Evolutionary conservation across 2,888 invertebrate genomes (phyloP).

Genomic region (Euclidia mi): DNA sequence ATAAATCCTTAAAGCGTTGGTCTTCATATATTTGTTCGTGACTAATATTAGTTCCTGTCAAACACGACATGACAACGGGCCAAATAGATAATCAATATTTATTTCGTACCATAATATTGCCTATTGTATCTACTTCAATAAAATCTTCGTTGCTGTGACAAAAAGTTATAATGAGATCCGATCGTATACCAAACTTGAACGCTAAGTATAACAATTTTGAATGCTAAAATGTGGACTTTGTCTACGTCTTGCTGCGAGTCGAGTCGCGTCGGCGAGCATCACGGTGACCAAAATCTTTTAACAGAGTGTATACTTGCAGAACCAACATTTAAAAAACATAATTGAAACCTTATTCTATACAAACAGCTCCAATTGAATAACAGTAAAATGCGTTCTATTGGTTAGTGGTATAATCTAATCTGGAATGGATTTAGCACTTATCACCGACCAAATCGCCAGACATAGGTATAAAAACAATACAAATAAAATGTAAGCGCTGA

Average conservation of each 20-base stretch:
- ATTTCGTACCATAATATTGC: constrained; percentile 18
- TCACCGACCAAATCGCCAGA: background rate
- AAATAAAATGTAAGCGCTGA: constrained; percentile 13
- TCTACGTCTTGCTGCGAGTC: too few relatives aligned
- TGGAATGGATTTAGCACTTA: too few relatives aligned
- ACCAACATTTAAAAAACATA: background rate
- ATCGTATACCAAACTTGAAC: constrained; percentile 35
- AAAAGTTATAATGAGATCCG: constrained; percentile 54
- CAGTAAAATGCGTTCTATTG: background rate
- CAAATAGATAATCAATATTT: constrained; percentile 21
- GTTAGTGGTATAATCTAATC: too few relatives aligned
- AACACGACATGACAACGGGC: background rate
- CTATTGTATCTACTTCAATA: constrained; percentile 36
- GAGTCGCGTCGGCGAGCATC: background rate
- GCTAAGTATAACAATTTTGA: constrained; percentile 17
- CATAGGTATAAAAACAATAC: background rate
- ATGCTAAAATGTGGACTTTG: constrained; percentile 4
- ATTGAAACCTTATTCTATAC: background rate
- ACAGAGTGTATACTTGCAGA: background rate
- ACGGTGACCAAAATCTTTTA: background rate
- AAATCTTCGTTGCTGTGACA: constrained; percentile 44
- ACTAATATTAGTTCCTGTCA: background rate
- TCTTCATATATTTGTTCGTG: too few relatives aligned
- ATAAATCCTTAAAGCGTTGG: too few relatives aligned
- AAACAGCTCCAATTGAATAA: background rate